Evolutionary conservation across 2,888 invertebrate genomes (phyloP), one percentile per base, ranked within the genome.

Genomic region (Coelopa pilipes): DNA sequence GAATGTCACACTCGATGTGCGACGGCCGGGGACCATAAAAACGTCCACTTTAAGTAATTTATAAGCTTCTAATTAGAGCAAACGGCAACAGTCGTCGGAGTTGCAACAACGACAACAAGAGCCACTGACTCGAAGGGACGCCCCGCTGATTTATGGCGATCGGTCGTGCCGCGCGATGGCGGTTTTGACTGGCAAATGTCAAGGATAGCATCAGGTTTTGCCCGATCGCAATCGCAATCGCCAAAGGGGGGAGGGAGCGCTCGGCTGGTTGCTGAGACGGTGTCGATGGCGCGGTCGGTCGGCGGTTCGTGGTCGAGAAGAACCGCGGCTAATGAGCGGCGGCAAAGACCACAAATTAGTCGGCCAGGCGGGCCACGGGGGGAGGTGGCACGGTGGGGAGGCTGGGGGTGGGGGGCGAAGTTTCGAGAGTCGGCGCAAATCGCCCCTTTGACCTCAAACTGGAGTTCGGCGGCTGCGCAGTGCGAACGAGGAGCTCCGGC

Each of bases 1-100:
- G 53, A 53, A 12, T 70, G 74, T 66, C 66, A 70, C 71, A 62
- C 65, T 74, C 49, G 57, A 45, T 70, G 70, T 66, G 69, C 72
- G 72, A 72, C 73, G 77, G 24, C 12, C 21, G 17, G 45, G 19
- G 55, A 72, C 62, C 67, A 77, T 75, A 77, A 76, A 77, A 76
- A 70, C 70, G 77, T 77, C 77, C 46, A 75, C 70, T 73, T 67
- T 63, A 47, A 34, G 70, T 74, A 77, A 77, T 77, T 77, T 77
- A 77, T 77, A 68, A 53, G 68, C 59, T 68, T 72, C 65, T 75
- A 76, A 76, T 76, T 76, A 71, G 76, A 63, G 50, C 68, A 50
- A n/a, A 57, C 46, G 19, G 45, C 34, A 13, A 49, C 46, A n/a
- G 46, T 19, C 15, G 17, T 5, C 12, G 45, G 24, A 24, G 17